phyloP scores from a whole-genome alignment of 2,113 vertebrate genomes.

The Phalacrocorax pelagicus region DNA sequence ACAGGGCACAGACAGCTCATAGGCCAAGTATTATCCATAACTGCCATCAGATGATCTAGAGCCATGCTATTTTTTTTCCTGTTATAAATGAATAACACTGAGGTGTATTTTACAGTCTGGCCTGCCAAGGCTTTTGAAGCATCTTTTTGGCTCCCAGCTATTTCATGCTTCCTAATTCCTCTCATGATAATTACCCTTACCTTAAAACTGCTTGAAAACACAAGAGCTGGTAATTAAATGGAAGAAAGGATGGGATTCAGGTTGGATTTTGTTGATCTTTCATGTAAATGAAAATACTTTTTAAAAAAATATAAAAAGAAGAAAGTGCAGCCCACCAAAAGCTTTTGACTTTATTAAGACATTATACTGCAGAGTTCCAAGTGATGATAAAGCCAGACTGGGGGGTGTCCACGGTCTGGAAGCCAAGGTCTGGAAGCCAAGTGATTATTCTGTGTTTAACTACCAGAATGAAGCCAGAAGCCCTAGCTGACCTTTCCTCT shows the following conservation, averaged over 20 bases:
- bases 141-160: neutral
- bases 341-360: neutral
- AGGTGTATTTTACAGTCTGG: neutral
- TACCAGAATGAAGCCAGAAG: neutral
- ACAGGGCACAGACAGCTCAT: neutral
- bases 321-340: neutral
- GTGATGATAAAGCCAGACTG: neutral
- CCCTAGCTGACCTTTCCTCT: neutral
- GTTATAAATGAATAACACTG: neutral
- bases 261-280: neutral
- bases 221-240: neutral
- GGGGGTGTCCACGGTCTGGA: neutral
- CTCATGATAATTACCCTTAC: neutral
- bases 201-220: neutral
- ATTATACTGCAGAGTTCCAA: neutral
- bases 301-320: neutral
- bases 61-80: neutral
- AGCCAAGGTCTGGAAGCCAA: neutral
- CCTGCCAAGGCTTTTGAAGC: neutral
- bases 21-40: neutral
- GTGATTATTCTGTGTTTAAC: neutral
- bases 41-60: neutral
- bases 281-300: neutral
- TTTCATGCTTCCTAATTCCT: neutral
- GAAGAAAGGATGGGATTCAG: neutral